Base-by-base conservation (phyloP, 2,113 vertebrate genomes). In the Neogobius melanostomus region DNA sequence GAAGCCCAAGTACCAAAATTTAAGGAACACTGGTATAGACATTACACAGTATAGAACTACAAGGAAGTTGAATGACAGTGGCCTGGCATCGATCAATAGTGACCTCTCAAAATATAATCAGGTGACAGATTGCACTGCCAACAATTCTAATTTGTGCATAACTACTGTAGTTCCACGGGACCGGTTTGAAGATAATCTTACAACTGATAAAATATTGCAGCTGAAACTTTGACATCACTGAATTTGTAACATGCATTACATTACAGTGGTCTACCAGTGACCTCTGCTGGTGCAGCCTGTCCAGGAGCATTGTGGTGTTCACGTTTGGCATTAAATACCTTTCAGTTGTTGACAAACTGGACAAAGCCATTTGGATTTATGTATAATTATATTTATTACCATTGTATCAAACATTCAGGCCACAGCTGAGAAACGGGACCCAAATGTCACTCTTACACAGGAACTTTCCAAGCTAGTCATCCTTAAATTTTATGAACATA, bases 321-420 rank as follows among this genome's bases (percentile, higher is more conserved):
- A 53, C 3, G 21, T 21, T 21, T 21, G 21, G 8, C 1, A 12
- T 9, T 57, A 9, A 17, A 57, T 57, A 11, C 53, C 4, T 14
- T 4, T 59, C 36, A 28, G 11, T 6, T 12, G 11, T 9, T 0
- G 21, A 74, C 15, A 74, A 63, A 84, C 66, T 72, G 53, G 54
- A 85, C 68, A 68, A 46, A 45, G 59, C 5, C 16, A 75, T 44
- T 50, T 17, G 4, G 7, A 42, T 82, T 71, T 16, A 5, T 44
- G 66, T 78, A 54, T 52, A 75, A 71, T 83, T 74, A n/a, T 3
- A 53, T 90, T 91, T 90, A 91, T 91, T 91, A 74, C 64, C 70
- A n/a, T 66, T 47, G 61, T 86, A 87, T 77, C 66, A 82, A 88
- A 88, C 81, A 89, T 66, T 59, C 60, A 47, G 48, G 17, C 59